phyloP scores from a whole-genome alignment of 2,113 vertebrate species.

The rabbit (Oryctolagus cuniculus) region DNA sequence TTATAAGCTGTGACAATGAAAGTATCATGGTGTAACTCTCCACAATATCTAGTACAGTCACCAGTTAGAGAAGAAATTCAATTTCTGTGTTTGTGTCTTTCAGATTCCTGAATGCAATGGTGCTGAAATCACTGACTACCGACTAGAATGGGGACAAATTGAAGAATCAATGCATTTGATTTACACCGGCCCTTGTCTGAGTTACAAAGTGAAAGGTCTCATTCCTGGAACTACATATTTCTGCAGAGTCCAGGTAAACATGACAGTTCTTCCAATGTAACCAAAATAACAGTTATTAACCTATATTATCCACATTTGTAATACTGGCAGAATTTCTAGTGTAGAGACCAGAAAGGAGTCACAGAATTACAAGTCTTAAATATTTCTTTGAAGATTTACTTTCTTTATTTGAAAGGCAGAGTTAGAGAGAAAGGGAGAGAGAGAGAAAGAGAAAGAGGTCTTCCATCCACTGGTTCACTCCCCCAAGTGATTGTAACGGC shows the following conservation, averaged over 20 bases:
- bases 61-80: conserved; percentile 20
- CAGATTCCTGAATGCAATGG: conserved; percentile 88
- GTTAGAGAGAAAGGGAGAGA: too few species aligned
- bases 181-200: conserved; percentile 87
- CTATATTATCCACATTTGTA: neutral
- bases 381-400: neutral
- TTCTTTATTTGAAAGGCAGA: too few species aligned
- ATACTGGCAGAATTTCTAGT: neutral
- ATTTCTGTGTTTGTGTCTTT: neutral
- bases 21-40: neutral
- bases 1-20: conserved; percentile 32
- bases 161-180: conserved; percentile 87
- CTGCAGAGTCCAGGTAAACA: conserved; percentile 90
- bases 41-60: neutral
- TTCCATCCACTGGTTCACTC: too few species aligned
- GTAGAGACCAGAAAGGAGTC: neutral
- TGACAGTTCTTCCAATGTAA: conserved; percentile 14
- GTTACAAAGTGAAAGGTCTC: conserved; percentile 89
- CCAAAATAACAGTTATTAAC: neutral
- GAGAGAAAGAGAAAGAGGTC: too few species aligned
- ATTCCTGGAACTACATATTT: conserved; percentile 89
- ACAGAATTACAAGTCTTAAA: neutral
- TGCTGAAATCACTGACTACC: conserved; percentile 87
- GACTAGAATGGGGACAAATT: conserved; percentile 88
- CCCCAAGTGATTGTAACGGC: too few species aligned